A percentile compares a stretch with the other conserved stretches of the same genome.
Conservation (phyloP, 2,797 vertebrate genomes). For the Pempheris klunzingeri region DNA sequence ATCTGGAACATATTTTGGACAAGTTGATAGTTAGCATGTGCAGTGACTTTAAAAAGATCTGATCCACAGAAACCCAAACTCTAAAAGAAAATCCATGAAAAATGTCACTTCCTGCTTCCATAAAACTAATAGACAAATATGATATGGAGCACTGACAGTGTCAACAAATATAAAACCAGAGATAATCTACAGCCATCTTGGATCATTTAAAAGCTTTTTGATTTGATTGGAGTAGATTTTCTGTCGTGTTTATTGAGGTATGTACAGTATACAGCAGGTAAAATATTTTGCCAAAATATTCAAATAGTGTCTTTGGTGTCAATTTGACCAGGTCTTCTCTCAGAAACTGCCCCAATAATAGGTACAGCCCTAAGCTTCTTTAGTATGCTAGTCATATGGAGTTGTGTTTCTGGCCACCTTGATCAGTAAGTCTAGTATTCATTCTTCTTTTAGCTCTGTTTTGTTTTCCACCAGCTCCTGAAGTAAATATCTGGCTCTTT, state of each 20-base stretch:
- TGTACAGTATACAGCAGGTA: no score
- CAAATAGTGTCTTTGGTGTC: neutral
- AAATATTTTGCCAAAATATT: neutral
- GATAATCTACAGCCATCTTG: neutral
- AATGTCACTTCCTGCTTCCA: neutral
- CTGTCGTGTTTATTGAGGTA: neutral
- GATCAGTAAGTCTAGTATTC: neutral
- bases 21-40: neutral
- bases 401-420: neutral
- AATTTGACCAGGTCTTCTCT: no score
- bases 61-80: slow-evolving; percentile 1
- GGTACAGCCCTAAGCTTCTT: neutral
- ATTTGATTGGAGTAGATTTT: neutral
- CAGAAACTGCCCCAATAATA: neutral
- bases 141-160: neutral
- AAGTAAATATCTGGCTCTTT: neutral
- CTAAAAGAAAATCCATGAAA: neutral
- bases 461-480: neutral
- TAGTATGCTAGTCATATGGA: neutral
- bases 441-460: neutral
- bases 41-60: neutral
- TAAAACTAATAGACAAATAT: neutral
- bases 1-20: neutral
- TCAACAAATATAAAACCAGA: neutral
- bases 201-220: neutral